These are phyloP conservation scores for Tadarida brasiliensis DNA, from an alignment of 2,797 vertebrate species.

Conservation along the genomic window DNA sequence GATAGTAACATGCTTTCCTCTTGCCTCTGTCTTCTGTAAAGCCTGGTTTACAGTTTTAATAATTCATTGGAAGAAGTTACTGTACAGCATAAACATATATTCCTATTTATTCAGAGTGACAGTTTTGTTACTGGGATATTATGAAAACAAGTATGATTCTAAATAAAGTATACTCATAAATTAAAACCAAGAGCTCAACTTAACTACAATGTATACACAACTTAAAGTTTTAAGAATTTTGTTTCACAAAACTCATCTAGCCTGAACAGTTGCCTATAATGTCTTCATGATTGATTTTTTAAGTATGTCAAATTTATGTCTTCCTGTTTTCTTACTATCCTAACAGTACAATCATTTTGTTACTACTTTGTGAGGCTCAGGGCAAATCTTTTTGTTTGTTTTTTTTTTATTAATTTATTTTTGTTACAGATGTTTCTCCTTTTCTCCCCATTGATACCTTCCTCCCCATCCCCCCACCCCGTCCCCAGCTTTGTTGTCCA, in stretches of 20 bases:
- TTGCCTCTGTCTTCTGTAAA: constrained; percentile 80
- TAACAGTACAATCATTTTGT: neutral
- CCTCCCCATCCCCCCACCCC: no score
- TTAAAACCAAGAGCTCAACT: constrained; percentile 71
- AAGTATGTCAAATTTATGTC: neutral
- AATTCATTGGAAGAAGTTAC: constrained; percentile 82
- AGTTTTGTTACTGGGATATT: constrained; percentile 83
- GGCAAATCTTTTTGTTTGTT: neutral
- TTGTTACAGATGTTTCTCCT: no score
- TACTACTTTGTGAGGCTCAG: neutral
- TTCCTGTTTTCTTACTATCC: neutral
- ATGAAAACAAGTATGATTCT: constrained; percentile 75
- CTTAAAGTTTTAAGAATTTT: constrained; percentile 25
- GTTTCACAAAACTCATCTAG: constrained; percentile 13
- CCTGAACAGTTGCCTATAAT: neutral
- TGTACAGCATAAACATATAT: constrained; percentile 84
- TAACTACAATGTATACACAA: neutral
- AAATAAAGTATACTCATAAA: constrained; percentile 77
- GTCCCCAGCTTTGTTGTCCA: no score
- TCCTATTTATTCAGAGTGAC: constrained; percentile 86
- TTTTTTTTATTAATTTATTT: no score
- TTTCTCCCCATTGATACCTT: no score
- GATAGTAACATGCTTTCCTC: constrained; percentile 81
- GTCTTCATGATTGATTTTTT: neutral
- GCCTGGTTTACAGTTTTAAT: constrained; percentile 80